A percentile compares a stretch with the other conserved stretches of the same genome.
phyloP scores from a whole-genome alignment of 37 sponge, comb jelly and placozoan genomes.

The Chondrilla cf. caribensis region DNA sequence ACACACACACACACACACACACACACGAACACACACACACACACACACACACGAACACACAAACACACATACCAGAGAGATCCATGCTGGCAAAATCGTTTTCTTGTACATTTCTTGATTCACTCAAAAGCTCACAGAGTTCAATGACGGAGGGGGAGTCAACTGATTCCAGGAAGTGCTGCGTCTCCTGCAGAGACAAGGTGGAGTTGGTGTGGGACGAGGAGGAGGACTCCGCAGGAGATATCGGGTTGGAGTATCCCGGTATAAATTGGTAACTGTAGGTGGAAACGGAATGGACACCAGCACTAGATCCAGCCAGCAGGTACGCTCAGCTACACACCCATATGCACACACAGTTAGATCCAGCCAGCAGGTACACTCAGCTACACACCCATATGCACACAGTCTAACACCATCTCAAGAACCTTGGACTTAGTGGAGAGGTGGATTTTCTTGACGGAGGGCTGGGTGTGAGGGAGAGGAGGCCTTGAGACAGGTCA shows the following conservation, averaged over 20 bases:
- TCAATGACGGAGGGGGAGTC: not conserved
- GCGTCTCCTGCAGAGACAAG: not conserved
- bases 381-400: not conserved
- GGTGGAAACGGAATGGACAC: not conserved
- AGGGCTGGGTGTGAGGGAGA: not conserved
- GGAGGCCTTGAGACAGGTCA: not conserved
- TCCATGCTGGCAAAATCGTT: not conserved
- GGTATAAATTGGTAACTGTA: not conserved
- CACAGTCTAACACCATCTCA: no score
- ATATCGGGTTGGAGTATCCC: not conserved
- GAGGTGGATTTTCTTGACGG: not conserved
- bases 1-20: no score
- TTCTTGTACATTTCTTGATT: conserved; percentile 1
- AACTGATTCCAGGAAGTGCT: not conserved
- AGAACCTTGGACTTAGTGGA: not conserved
- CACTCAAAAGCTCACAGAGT: conserved; percentile 1
- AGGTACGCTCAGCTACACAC: no score
- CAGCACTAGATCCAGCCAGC: not conserved
- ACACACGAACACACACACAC: no score
- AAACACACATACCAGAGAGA: not conserved
- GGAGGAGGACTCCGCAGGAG: conserved; percentile 4
- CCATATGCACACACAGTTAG: not conserved
- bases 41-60: no score
- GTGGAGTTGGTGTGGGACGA: conserved; percentile 12
- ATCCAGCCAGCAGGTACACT: not conserved